Base-by-base conservation (phyloP, 2,797 vertebrate species). In the Eleutherodactylus coqui region DNA sequence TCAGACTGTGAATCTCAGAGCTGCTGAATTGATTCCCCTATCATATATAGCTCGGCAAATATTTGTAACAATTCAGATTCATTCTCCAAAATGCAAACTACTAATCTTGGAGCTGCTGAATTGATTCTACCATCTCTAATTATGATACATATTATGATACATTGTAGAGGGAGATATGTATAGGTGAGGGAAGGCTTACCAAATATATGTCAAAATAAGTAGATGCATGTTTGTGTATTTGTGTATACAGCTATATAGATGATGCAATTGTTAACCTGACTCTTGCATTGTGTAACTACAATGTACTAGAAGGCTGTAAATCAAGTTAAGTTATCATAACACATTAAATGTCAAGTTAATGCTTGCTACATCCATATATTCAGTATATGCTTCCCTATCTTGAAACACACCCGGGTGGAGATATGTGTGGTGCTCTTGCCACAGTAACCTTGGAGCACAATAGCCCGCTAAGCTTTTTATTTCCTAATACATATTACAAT, bases 381-480 rank as follows among this genome's bases (percentile, higher is more conserved):
- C n/a, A n/a, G n/a, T n/a, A n/a, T 67, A 62, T 41, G 16, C 8
- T 21, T 21, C 51, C 11, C 19, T 58, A 21, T 3, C 11, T 13
- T n/a, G 70, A 73, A 13, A 27, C 41, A 58, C 58, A 60, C 58
- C 13, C 11, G n/a, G 8, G 27, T 60, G 6, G n/a, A 29, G 14
- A 38, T 51, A 1, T 51, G 29, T 51, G 49, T n/a, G 14, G 16
- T 58, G n/a, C 45, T 21, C 73, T 9, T 75, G 38, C 1, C 67
- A 53, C 29, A 21, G 38, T 87, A 83, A 87, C 85, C 85, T 83
- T 83, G 85, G 21, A 53, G 36, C 45, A 69, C 58, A 83, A 83
- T 77, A 6, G 34, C 38, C 58, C 24, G 47, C 58, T 32, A 21
- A 34, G 43, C 72, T 64, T 60, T n/a, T 51, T 47, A 17, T 62